phyloP scores from a whole-genome alignment of 1,140 invertebrate genomes.

The Holotrichia oblita region DNA sequence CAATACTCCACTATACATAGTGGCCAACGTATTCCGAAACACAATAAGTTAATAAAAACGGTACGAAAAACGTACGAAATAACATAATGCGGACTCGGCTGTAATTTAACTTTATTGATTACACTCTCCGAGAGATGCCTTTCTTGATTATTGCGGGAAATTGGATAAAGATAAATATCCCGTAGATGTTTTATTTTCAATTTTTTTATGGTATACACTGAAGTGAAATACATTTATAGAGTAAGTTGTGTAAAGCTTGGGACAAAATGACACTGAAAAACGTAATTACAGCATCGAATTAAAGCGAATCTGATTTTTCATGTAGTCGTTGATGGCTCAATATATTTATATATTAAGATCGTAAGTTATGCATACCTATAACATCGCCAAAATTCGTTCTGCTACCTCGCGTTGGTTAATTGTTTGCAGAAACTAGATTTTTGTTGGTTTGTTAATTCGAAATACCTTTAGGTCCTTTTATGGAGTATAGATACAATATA shows the following conservation, averaged over 20 bases:
- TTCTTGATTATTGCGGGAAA: neutral
- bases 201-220: neutral
- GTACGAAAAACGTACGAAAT: neutral
- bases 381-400: too few relatives aligned
- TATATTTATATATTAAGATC: neutral
- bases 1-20: neutral
- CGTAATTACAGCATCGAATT: neutral
- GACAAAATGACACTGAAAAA: neutral
- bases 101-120: slow-evolving; percentile 15
- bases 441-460: too few relatives aligned
- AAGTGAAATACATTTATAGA: neutral
- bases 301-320: neutral
- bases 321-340: neutral
- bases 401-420: too few relatives aligned
- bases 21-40: slow-evolving; percentile 12
- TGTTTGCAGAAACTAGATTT: too few relatives aligned
- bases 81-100: neutral
- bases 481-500: too few relatives aligned
- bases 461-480: too few relatives aligned
- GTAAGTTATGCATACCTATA: too few relatives aligned
- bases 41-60: neutral
- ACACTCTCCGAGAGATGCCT: neutral
- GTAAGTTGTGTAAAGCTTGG: neutral
- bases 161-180: neutral
- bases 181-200: too few relatives aligned